A percentile compares a stretch with the other conserved stretches of the same genome.
These are phyloP conservation scores for Drosophila mercatorum DNA, from an alignment of 2,888 invertebrate species.

Conservation along the genomic window DNA sequence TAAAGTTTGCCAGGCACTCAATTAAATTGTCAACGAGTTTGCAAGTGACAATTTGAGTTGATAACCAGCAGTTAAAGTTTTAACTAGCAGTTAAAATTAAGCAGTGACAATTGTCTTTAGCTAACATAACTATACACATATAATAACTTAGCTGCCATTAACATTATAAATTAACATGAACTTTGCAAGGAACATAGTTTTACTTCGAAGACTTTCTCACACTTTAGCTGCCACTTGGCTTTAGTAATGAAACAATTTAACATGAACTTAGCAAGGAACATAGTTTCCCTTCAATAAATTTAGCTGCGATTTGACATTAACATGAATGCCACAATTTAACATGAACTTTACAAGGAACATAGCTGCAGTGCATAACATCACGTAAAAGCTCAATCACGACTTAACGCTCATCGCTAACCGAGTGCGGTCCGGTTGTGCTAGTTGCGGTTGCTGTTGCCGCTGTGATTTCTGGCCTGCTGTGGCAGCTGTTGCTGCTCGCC, in stretches of 20 bases:
- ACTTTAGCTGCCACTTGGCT: too few relatives aligned
- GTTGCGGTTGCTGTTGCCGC: slow-evolving; percentile 32
- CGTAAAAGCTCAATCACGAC: slow-evolving; percentile 16
- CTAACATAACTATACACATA: too few relatives aligned
- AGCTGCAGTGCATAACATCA: too few relatives aligned
- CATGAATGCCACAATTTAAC: not conserved
- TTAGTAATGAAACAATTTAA: too few relatives aligned
- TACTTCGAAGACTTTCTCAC: too few relatives aligned
- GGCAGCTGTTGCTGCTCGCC: slow-evolving; percentile 52
- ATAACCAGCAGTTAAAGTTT: too few relatives aligned
- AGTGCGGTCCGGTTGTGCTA: slow-evolving; percentile 39
- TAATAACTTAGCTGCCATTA: too few relatives aligned
- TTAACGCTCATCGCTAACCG: slow-evolving; percentile 33
- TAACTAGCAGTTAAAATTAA: too few relatives aligned
- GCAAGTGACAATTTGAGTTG: not conserved
- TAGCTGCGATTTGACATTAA: too few relatives aligned
- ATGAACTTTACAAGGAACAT: slow-evolving; percentile 5
- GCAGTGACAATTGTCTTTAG: too few relatives aligned
- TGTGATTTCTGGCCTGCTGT: slow-evolving; percentile 33
- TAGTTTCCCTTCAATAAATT: not conserved
- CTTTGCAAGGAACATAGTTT: not conserved
- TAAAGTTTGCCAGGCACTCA: not conserved
- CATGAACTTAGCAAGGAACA: not conserved
- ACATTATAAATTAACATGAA: too few relatives aligned
- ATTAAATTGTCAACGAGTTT: not conserved